phyloP scores from a whole-genome alignment of 1,140 invertebrate species.

The Dreissena polymorpha region DNA sequence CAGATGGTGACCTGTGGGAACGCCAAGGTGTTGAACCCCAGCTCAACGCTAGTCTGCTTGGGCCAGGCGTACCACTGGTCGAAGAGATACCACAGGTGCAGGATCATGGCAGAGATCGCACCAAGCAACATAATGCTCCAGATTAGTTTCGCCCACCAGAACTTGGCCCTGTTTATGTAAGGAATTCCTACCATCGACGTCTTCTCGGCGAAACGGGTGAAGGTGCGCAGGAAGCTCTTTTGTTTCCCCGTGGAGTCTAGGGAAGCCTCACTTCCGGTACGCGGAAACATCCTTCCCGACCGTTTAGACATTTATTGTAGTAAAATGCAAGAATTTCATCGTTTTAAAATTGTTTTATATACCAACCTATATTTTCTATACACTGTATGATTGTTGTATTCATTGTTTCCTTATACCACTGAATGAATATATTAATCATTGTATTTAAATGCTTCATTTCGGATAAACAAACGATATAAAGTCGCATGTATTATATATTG shows the following conservation, averaged over 20 bases:
- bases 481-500: too few species aligned
- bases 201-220: conserved; percentile 55
- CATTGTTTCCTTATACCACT: too few species aligned
- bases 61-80: conserved; percentile 58
- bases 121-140: conserved; percentile 52
- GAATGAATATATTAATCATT: too few species aligned
- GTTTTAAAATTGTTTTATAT: too few species aligned
- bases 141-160: conserved; percentile 44
- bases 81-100: conserved; percentile 58
- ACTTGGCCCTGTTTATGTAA: conserved; percentile 53
- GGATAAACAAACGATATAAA: too few species aligned
- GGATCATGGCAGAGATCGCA: conserved; percentile 46
- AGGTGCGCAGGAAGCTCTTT: conserved; percentile 43
- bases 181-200: conserved; percentile 62
- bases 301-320: too few species aligned
- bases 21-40: conserved; percentile 46
- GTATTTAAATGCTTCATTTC: too few species aligned
- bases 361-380: too few species aligned
- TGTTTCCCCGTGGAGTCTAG: conserved; percentile 38
- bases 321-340: too few species aligned
- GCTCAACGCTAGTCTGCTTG: conserved; percentile 46
- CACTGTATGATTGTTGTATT: too few species aligned
- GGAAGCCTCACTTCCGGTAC: background rate
- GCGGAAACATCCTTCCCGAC: too few species aligned
- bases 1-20: conserved; percentile 71